phyloP scores from a whole-genome alignment of 1,140 invertebrate species.

The Drosophila nannoptera region DNA sequence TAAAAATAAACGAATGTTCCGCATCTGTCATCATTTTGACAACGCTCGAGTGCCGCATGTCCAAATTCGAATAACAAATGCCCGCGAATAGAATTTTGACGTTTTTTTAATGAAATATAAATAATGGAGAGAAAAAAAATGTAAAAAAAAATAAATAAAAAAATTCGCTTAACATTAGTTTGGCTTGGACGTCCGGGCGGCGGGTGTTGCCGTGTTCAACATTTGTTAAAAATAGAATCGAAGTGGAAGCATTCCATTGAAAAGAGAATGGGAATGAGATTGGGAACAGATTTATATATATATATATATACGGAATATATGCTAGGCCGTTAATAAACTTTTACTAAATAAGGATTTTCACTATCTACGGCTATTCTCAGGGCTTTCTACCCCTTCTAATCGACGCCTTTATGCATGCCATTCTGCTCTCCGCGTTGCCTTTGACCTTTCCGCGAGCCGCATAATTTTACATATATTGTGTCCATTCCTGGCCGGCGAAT shows the following conservation, averaged over 20 bases:
- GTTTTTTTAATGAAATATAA: slow-evolving; percentile 23
- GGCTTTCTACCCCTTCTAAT: no score
- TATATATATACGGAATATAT: not conserved
- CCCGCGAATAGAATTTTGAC: slow-evolving; percentile 22
- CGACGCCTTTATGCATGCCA: no score
- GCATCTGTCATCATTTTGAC: slow-evolving; percentile 60
- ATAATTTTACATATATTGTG: not conserved
- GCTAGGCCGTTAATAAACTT: no score
- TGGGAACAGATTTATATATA: not conserved
- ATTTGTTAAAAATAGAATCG: not conserved
- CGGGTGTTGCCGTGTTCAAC: not conserved
- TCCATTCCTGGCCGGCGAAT: not conserved
- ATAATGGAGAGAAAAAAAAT: not conserved
- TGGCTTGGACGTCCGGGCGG: not conserved
- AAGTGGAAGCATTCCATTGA: not conserved
- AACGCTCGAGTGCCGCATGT: slow-evolving; percentile 44
- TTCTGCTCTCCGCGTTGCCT: no score
- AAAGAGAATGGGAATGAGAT: no score
- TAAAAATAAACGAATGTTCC: slow-evolving; percentile 56
- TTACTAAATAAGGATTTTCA: no score
- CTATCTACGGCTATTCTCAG: no score
- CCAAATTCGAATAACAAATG: slow-evolving; percentile 45
- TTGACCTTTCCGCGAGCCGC: no score
- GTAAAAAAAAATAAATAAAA: not conserved
- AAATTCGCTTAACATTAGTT: not conserved